A percentile compares a stretch with the other conserved stretches of the same genome.
Conservation (phyloP, 2,888 invertebrate species). For the Hypomecis punctinalis region DNA sequence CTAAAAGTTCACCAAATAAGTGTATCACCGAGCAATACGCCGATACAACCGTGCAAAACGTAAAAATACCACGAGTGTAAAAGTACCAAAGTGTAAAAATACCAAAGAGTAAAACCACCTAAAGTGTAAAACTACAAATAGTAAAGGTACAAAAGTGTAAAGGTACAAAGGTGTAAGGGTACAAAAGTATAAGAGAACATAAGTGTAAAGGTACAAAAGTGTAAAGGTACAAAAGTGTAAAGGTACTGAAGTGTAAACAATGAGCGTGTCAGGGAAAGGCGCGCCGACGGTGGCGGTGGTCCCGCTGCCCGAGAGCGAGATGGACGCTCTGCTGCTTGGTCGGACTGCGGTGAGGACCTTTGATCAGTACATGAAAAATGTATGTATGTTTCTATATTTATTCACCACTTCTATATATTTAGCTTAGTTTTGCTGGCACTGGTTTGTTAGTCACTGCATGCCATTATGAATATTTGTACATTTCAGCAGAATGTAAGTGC, state of each 20-base stretch:
- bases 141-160: not conserved
- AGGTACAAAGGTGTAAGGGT: not conserved
- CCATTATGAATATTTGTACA: too few relatives aligned
- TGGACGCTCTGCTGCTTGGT: constrained; percentile 91
- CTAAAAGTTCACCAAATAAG: too few relatives aligned
- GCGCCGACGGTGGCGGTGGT: constrained; percentile 86
- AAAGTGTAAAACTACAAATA: too few relatives aligned
- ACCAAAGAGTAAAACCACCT: too few relatives aligned
- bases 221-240: not conserved
- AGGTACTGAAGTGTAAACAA: constrained; percentile 39
- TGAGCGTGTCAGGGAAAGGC: constrained; percentile 73
- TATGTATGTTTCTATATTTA: constrained; percentile 66
- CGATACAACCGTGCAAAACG: too few relatives aligned
- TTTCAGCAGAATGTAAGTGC: too few relatives aligned
- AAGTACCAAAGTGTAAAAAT: too few relatives aligned
- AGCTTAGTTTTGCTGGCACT: not conserved
- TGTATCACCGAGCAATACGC: too few relatives aligned
- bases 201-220: not conserved
- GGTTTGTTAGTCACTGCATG: not conserved
- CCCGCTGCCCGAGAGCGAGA: constrained; percentile 89
- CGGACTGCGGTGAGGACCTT: constrained; percentile 91
- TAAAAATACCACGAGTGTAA: too few relatives aligned
- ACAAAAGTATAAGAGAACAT: constrained; percentile 8
- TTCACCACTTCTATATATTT: not conserved
- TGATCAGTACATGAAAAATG: constrained; percentile 84